A percentile compares a stretch with the other conserved stretches of the same genome.
phyloP scores from a whole-genome alignment of 2,113 vertebrate species.

The Rhineura floridana region DNA sequence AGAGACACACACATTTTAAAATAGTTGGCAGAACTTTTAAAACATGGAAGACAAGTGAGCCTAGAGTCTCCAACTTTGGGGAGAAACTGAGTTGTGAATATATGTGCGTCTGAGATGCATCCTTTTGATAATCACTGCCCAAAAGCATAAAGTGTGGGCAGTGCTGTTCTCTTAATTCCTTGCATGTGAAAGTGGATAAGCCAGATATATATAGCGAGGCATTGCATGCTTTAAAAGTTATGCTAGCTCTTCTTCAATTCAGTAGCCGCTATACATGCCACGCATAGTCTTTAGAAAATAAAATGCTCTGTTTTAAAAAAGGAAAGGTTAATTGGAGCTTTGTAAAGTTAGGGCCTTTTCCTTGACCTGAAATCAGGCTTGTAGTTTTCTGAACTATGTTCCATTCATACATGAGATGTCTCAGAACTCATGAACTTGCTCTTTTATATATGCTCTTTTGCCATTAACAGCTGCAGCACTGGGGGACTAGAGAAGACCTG shows the following conservation, averaged over 20 bases:
- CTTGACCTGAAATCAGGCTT: constrained; percentile 52
- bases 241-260: neutral
- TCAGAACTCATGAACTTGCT: constrained; percentile 15
- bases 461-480: too few species aligned
- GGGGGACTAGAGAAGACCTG: too few species aligned
- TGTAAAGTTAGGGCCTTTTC: constrained; percentile 39
- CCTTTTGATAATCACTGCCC: neutral
- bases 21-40: neutral
- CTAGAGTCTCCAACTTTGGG: neutral
- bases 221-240: neutral
- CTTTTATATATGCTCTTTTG: too few species aligned
- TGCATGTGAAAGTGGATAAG: neutral
- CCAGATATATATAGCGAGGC: neutral
- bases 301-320: neutral
- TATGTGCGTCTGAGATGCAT: neutral
- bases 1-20: neutral
- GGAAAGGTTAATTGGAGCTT: neutral
- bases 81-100: neutral
- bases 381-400: constrained; percentile 46
- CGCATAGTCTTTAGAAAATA: neutral
- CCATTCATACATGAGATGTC: neutral
- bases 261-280: neutral
- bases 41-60: neutral
- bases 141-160: neutral
- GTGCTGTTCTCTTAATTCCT: neutral